A percentile compares a stretch with the other conserved stretches of the same genome.
Conservation (phyloP, 2,888 invertebrate species). For the Hyles lineata region DNA sequence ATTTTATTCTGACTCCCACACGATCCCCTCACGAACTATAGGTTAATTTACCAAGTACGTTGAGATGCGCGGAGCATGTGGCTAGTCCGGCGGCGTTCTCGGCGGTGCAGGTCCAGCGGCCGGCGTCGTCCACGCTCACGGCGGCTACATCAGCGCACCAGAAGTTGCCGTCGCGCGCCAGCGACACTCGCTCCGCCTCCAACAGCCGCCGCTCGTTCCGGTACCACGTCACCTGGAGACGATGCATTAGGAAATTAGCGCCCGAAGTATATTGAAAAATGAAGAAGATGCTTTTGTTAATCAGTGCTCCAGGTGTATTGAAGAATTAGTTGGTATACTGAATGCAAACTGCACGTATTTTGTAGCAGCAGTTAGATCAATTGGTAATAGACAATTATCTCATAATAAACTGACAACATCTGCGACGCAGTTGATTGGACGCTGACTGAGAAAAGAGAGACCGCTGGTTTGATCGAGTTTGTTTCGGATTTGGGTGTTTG, state of each 20-base stretch:
- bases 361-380: neutral
- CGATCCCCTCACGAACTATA: too few relatives aligned
- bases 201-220: constrained; percentile 91
- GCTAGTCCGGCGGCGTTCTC: constrained; percentile 91
- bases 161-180: constrained; percentile 93
- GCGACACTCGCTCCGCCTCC: constrained; percentile 90
- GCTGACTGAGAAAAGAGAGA: too few relatives aligned
- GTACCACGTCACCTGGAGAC: constrained; percentile 92
- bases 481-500: too few relatives aligned
- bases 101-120: constrained; percentile 93
- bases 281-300: too few relatives aligned
- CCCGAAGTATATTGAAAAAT: neutral
- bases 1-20: too few relatives aligned
- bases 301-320: too few relatives aligned
- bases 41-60: constrained; percentile 87
- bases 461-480: too few relatives aligned
- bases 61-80: constrained; percentile 90
- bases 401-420: too few relatives aligned
- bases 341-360: too few relatives aligned
- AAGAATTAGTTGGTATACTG: too few relatives aligned
- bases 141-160: constrained; percentile 93
- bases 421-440: too few relatives aligned
- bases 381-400: too few relatives aligned
- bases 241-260: neutral
- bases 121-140: constrained; percentile 92